Percentiles rank a stretch among this genome's conserved stretches.
Conservation (phyloP, 2,888 invertebrate genomes). For the Didymodactylos carnosus region DNA sequence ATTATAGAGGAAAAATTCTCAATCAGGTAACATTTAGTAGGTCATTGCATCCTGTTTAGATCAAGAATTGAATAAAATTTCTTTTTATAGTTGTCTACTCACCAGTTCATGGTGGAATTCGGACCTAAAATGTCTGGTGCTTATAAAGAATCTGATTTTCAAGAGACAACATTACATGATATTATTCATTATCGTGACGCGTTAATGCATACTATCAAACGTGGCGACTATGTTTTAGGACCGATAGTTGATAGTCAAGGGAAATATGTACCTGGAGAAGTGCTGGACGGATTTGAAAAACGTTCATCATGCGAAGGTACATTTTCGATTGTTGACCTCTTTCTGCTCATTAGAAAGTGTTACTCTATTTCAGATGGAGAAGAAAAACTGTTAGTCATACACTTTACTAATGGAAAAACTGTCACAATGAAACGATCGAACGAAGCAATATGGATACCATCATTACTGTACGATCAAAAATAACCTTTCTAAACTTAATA, state of each 20-base stretch:
- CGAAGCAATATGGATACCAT: constrained; percentile 28
- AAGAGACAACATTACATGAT: constrained; percentile 30
- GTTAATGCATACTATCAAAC: constrained; percentile 25
- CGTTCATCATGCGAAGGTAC: neutral
- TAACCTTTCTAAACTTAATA: constrained; percentile 27
- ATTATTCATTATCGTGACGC: constrained; percentile 30
- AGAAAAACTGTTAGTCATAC: constrained; percentile 24
- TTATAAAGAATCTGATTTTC: constrained; percentile 27
- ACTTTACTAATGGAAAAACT: constrained; percentile 27
- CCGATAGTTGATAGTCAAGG: constrained; percentile 26
- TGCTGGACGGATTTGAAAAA: constrained; percentile 13
- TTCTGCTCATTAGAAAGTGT: neutral
- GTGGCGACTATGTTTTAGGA: constrained; percentile 24
- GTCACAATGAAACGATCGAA: constrained; percentile 14
- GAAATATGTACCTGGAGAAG: constrained; percentile 12
- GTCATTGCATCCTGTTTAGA: neutral
- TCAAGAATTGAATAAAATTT: neutral
- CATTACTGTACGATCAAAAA: constrained; percentile 26
- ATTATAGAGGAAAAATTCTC: constrained; percentile 28
- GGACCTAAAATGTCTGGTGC: constrained; percentile 29
- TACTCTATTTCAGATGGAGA: constrained; percentile 10
- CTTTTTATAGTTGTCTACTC: constrained; percentile 21
- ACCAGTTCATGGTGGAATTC: constrained; percentile 30
- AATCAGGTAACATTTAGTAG: constrained; percentile 24
- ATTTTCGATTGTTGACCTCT: neutral